Conservation (phyloP, 1,140 invertebrate species). For the Heliothis subflexa region DNA sequence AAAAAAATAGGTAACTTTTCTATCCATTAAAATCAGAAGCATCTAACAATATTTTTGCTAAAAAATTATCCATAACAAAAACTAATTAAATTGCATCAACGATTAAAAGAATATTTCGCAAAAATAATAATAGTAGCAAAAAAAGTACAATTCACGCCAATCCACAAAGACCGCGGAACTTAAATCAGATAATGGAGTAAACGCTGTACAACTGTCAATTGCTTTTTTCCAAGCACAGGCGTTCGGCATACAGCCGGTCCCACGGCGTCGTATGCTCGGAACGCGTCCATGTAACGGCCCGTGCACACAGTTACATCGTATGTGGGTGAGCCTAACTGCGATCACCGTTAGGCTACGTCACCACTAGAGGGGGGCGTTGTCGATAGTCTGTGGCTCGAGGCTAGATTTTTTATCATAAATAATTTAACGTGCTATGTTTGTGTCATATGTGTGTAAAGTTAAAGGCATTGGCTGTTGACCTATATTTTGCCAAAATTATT, state of each 20-base stretch:
- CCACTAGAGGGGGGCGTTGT: constrained; percentile 49
- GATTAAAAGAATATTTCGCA: no score
- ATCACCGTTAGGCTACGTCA: constrained; percentile 79
- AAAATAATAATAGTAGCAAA: no score
- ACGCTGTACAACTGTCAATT: constrained; percentile 45
- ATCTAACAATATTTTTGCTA: no score
- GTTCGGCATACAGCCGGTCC: constrained; percentile 49
- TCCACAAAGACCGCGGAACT: background rate
- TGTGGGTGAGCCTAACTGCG: constrained; percentile 80
- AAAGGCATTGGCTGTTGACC: background rate
- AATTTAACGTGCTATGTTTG: background rate
- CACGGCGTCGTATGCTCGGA: constrained; percentile 63
- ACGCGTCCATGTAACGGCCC: constrained; percentile 73
- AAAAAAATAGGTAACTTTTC: no score
- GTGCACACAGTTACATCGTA: constrained; percentile 75
- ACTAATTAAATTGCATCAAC: no score
- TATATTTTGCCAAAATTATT: no score
- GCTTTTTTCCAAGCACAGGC: constrained; percentile 49
- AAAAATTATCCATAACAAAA: no score
- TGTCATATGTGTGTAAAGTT: background rate
- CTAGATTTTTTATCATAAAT: background rate
- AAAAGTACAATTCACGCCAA: no score
- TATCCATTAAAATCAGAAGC: no score
- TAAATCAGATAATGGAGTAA: constrained; percentile 18
- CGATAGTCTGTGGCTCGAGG: constrained; percentile 23